Base-by-base conservation (phyloP, 1,140 invertebrate genomes). In the Aethina tumida region DNA sequence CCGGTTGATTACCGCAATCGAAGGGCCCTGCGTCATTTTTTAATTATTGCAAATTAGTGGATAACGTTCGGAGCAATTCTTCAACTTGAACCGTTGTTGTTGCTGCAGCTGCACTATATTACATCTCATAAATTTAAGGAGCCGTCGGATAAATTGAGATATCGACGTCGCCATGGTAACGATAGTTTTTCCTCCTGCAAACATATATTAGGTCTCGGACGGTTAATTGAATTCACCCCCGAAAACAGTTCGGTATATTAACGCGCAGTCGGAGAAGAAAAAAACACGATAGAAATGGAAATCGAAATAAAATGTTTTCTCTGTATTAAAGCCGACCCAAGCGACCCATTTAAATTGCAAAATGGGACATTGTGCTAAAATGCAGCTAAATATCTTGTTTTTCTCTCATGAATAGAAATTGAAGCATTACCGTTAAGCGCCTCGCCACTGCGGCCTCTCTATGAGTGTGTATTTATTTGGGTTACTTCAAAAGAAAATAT, bases 401-500 rank as follows among this genome's bases (percentile, higher is more conserved):
- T 44, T 47, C 37, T 21, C 35, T 26, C 35, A 49, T 49, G 46
- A 49, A 49, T 49, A 45, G 35, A 45, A 49, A 45, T 49, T 41
- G 46, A 45, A 35, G 31, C 27, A 48, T 48, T 49, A 45, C 22
- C 25, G 19, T 10, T 9, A 25, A 5, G 4, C 9, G 31, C 8
- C 12, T 34, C 24, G 4, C n/a, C n/a, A n/a, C n/a, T n/a, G n/a
- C n/a, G n/a, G n/a, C n/a, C n/a, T n/a, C n/a, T n/a, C n/a, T n/a
- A n/a, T n/a, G n/a, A n/a, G n/a, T n/a, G n/a, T n/a, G n/a, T n/a
- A n/a, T n/a, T n/a, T n/a, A n/a, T n/a, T n/a, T n/a, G n/a, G n/a
- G n/a, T n/a, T n/a, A n/a, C n/a, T n/a, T n/a, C n/a, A n/a, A n/a
- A n/a, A n/a, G n/a, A n/a, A n/a, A n/a, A n/a, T n/a, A n/a, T n/a